Base-by-base conservation (phyloP, 2,113 vertebrate species). In the Colaptes auratus region DNA sequence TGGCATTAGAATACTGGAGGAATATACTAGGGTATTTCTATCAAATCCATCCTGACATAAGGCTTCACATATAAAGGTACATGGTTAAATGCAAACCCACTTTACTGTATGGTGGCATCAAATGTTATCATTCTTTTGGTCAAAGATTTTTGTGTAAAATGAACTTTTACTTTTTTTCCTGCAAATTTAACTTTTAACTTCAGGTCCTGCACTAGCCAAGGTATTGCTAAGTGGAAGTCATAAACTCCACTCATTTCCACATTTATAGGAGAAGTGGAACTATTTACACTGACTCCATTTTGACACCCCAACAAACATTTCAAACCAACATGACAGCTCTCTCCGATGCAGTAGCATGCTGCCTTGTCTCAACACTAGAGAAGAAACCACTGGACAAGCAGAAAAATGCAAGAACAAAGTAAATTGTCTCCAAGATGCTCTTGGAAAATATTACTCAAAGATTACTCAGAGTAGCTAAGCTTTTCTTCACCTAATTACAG, bases 401-500 rank as follows among this genome's bases (percentile, higher is more conserved):
- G 85, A 86, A 88, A 77, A 88, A n/a, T 0, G 2, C 19, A 86
- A 64, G 28, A 56, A 95, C 17, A 87, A 85, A 82, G 24, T 12
- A 53, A 74, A 77, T 6, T 77, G 33, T 44, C 60, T 77, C 77
- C 14, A 73, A 77, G 53, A 58, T 86, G 76, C 44, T 81, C 58
- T 81, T 75, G 42, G 48, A 96, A 89, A 39, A 18, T 31, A 82
- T 74, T 95, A 80, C 9, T 6, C 64, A 53, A 73, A 46, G 72
- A 86, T 89, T 80, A 93, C 50, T 89, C 82, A 84, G 31, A 46
- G 6, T 61, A 90, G 72, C 63, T 35, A 67, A 66, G 35, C 28
- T 88, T 88, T 93, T 71, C 79, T 81, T 95, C 82, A 95, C 66
- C 65, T 83, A 65, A 35, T 59, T 86, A 89, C 65, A 90, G 61